phyloP scores from a whole-genome alignment of 2,797 vertebrate genomes.

The Mormyrus hasselquistii region DNA sequence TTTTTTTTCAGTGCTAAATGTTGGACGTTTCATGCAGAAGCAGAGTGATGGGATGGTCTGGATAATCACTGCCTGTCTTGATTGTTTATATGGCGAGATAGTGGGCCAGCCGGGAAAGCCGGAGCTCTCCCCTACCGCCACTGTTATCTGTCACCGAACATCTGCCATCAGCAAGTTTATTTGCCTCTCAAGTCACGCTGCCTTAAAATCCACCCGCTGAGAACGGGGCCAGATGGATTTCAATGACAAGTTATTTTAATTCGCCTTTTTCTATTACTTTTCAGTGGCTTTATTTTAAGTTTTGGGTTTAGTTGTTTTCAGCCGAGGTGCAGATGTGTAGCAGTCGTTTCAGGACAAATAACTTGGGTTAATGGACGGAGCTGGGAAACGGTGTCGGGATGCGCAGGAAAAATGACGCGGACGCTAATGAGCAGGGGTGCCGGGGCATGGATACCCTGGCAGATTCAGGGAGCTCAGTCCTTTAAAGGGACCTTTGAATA shows the following conservation, averaged over 20 bases:
- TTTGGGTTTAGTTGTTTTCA: not conserved
- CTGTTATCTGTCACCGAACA: constrained; percentile 63
- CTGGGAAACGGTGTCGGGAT: not conserved
- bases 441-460: not conserved
- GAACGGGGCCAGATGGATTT: constrained; percentile 49
- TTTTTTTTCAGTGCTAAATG: not conserved
- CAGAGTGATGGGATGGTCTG: constrained; percentile 13
- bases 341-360: not conserved
- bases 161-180: constrained; percentile 54
- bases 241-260: constrained; percentile 21
- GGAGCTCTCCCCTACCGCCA: constrained; percentile 43
- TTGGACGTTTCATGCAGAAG: not conserved
- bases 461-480: not conserved
- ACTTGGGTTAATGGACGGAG: not conserved
- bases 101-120: constrained; percentile 40
- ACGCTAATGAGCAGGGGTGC: not conserved
- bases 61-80: constrained; percentile 51
- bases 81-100: constrained; percentile 51
- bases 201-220: constrained; percentile 46
- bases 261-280: not conserved
- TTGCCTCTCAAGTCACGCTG: constrained; percentile 39
- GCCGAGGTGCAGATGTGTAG: not conserved
- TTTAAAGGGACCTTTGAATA: not conserved
- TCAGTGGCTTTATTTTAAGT: not conserved
- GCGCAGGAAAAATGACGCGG: not conserved